Evolutionary conservation across 2,888 invertebrate species (phyloP), one percentile per base, ranked within the genome.

Genomic region (Agrotis puta): DNA sequence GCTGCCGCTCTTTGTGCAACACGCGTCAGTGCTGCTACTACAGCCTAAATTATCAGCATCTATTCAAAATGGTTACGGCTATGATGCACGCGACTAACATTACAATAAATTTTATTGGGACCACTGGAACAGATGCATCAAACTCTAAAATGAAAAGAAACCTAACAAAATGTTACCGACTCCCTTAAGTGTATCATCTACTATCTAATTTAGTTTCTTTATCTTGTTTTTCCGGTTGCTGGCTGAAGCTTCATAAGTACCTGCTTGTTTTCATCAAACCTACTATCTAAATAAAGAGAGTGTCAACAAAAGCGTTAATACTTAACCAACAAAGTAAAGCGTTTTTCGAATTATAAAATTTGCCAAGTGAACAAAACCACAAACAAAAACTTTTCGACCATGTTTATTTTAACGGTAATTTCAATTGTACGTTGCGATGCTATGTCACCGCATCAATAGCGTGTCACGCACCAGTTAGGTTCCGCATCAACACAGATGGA

Each of bases 391-490:
- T 22, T 66, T 53, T 64, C 20, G 39, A 61, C 63, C 66, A 57
- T 57, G 67, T 77, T 85, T 75, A 76, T 72, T 75, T 11, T 39
- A 74, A 80, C 57, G 72, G 68, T 75, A 83, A 74, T 76, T 62
- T 48, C 43, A 70, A 77, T 85, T 64, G 77, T 68, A 77, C n/a
- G 56, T 73, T 77, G 61, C 57, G 45, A 62, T 69, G 70, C 75
- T 70, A 70, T 83, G 79, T 87, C 84, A 80, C 79, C 74, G 77
- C 83, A 84, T 83, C 79, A 75, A 86, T 91, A 85, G 92, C 92
- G 90, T 93, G 93, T 85, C 87, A 78, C 73, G 73, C 69, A 85
- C 81, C 90, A 89, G 89, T 92, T 91, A 87, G 61, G 88, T 89
- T 91, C 87, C 90, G 87, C 88, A 85, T 83, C 84, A 87, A 81